Evolutionary conservation across 2,113 vertebrate species (phyloP).

Genomic region (Tetraodon nigroviridis): DNA sequence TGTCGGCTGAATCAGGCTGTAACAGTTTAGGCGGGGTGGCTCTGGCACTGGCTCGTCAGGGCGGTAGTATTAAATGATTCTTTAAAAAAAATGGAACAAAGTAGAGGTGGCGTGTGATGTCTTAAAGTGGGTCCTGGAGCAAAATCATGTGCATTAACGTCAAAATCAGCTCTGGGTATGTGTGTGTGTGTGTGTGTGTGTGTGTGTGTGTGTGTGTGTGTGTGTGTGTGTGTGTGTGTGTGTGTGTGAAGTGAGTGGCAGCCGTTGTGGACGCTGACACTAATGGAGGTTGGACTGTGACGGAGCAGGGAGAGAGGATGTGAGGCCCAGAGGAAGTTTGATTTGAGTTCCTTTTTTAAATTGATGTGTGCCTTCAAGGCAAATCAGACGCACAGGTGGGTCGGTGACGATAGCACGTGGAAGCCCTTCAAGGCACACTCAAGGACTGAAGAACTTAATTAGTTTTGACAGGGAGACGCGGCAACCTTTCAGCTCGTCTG

Average conservation of each 20-base stretch:
- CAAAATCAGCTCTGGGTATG: conserved; percentile 62
- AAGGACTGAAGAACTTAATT: conserved; percentile 43
- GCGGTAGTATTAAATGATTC: conserved; percentile 68
- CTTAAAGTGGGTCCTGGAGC: conserved; percentile 77
- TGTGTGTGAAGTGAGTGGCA: conserved; percentile 36
- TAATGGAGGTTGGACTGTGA: conserved; percentile 57
- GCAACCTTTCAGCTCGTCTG: conserved; percentile 33
- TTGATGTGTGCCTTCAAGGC: conserved; percentile 17
- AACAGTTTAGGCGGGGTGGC: conserved; percentile 30
- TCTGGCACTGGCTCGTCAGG: conserved; percentile 71
- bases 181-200: too few species aligned
- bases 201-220: conserved; percentile 35
- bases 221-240: too few species aligned
- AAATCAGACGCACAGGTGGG: conserved; percentile 41
- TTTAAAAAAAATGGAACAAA: conserved; percentile 73
- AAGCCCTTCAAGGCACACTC: conserved; percentile 10
- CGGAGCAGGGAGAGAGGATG: conserved; percentile 30
- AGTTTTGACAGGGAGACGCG: conserved; percentile 49
- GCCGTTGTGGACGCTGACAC: conserved; percentile 51
- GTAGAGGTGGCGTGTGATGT: conserved; percentile 67
- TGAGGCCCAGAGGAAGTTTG: conserved; percentile 4
- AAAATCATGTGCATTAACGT: conserved; percentile 75
- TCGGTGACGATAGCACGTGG: conserved; percentile 22
- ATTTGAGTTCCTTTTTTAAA: conserved; percentile 30
- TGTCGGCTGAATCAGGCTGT: conserved; percentile 55